phyloP scores from a whole-genome alignment of 2,888 invertebrate species.

The Reticulitermes lucifugus region DNA sequence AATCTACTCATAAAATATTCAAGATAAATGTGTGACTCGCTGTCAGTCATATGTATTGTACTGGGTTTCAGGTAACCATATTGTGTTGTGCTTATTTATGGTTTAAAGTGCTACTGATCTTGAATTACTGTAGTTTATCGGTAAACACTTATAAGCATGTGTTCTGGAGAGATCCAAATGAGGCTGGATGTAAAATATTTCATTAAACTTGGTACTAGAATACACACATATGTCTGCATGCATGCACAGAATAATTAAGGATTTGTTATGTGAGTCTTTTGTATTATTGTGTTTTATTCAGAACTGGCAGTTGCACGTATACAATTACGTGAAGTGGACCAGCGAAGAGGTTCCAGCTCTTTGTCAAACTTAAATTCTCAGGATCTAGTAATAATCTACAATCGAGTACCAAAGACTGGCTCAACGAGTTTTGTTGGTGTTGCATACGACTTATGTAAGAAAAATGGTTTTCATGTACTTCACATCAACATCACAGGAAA shows the following conservation, averaged over 20 bases:
- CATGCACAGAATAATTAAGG: background rate
- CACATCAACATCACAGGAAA: constrained; percentile 98
- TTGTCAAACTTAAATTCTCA: constrained; percentile 58
- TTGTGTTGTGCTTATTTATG: too few species aligned
- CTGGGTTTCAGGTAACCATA: too few species aligned
- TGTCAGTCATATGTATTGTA: too few species aligned
- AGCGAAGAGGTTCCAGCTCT: constrained; percentile 22
- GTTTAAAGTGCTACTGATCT: background rate
- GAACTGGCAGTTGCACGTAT: constrained; percentile 51
- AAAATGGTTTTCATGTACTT: constrained; percentile 81
- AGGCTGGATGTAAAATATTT: background rate
- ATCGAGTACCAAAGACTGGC: constrained; percentile 96
- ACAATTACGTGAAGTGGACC: constrained; percentile 49
- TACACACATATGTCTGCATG: background rate
- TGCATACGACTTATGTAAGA: constrained; percentile 73
- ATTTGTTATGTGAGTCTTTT: background rate
- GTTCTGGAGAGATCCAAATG: background rate
- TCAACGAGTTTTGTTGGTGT: constrained; percentile 96
- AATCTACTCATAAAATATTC: background rate
- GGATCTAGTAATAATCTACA: constrained; percentile 88
- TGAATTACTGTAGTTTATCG: background rate
- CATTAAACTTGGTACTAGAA: background rate
- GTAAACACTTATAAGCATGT: background rate
- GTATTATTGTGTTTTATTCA: background rate
- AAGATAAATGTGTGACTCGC: too few species aligned